Conservation (phyloP, 2,113 vertebrate species). For the Emydocephalus ijimae region DNA sequence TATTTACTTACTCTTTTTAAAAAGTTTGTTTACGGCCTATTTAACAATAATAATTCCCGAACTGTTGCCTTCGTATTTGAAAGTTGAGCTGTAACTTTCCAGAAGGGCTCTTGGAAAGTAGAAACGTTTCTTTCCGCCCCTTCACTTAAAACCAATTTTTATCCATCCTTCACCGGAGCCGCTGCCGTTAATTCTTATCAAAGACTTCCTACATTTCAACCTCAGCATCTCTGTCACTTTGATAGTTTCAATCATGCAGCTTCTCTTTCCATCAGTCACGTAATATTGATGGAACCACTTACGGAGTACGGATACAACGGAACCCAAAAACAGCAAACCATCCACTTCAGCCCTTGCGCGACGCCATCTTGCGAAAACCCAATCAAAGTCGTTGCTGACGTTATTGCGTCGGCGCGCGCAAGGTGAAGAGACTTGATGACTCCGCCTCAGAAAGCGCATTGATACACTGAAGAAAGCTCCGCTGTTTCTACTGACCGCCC, state of each 20-base stretch:
- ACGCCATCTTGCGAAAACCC: constrained; percentile 55
- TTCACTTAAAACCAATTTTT: background rate
- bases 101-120: background rate
- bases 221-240: background rate
- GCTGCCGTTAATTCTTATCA: background rate
- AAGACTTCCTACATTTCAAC: no score
- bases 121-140: background rate
- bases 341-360: constrained; percentile 39
- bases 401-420: constrained; percentile 8
- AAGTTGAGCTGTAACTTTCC: background rate
- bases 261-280: accelerated
- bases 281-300: background rate
- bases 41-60: background rate
- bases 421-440: background rate
- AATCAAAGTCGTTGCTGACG: background rate
- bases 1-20: background rate
- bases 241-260: background rate
- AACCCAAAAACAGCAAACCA: background rate
- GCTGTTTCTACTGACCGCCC: accelerated
- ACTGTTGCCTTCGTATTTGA: background rate
- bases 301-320: background rate
- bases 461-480: accelerated
- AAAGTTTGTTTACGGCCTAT: background rate
- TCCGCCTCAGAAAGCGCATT: accelerated
- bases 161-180: background rate